Evolutionary conservation across 1,140 invertebrate species (phyloP).

Genomic region (Brachionus rotundiformis): DNA sequence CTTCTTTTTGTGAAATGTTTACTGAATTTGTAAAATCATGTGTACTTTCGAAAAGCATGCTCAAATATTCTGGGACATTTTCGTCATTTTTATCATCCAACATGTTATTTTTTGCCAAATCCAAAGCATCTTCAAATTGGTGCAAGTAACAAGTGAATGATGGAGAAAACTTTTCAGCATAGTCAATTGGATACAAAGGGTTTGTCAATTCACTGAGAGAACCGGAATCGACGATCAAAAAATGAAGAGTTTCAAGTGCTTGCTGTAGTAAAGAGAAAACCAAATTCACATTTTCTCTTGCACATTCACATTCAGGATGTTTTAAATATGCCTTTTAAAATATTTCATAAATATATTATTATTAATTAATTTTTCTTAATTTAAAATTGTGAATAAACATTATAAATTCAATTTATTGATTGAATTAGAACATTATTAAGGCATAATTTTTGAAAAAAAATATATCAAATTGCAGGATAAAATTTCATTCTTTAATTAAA

Average conservation of each 20-base stretch:
- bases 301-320: constrained; percentile 88
- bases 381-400: too few species aligned
- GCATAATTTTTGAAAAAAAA: too few species aligned
- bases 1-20: constrained; percentile 92
- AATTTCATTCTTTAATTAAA: too few species aligned
- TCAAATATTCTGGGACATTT: constrained; percentile 69
- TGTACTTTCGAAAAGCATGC: constrained; percentile 86
- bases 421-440: too few species aligned
- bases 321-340: constrained; percentile 61
- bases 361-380: too few species aligned
- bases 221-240: constrained; percentile 90
- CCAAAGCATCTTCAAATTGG: constrained; percentile 71
- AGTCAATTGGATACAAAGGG: constrained; percentile 56
- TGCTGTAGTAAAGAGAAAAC: constrained; percentile 81
- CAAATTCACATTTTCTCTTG: constrained; percentile 89
- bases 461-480: too few species aligned
- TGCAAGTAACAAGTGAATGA: constrained; percentile 78
- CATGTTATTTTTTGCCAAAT: constrained; percentile 43
- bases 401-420: too few species aligned
- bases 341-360: too few species aligned
- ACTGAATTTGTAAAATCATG: constrained; percentile 99
- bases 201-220: neutral
- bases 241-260: constrained; percentile 95
- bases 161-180: constrained; percentile 59
- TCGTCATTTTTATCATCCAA: constrained; percentile 16